Evolutionary conservation across 1,140 invertebrate genomes (phyloP).

Genomic region (Sarcophaga peregrina): DNA sequence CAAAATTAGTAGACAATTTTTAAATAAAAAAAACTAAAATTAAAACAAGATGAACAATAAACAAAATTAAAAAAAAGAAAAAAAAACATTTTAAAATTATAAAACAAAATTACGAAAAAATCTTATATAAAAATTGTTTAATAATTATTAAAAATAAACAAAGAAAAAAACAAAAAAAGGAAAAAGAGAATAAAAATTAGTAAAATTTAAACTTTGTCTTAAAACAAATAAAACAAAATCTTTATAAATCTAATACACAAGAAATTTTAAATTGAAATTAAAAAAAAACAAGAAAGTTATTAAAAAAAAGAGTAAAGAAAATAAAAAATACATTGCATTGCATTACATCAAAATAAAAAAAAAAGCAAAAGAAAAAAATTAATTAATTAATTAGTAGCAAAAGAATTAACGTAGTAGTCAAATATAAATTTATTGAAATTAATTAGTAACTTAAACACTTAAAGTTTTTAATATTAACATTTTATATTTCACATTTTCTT

Average conservation of each 20-base stretch:
- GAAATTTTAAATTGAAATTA: too few species aligned
- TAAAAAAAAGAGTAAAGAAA: too few species aligned
- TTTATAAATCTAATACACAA: too few species aligned
- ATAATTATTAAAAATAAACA: neutral
- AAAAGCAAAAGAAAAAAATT: neutral
- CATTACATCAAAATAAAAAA: neutral
- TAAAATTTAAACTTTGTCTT: neutral
- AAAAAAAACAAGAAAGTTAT: neutral
- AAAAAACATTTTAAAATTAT: neutral
- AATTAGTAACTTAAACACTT: neutral
- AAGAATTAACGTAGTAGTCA: neutral
- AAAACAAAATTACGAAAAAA: neutral
- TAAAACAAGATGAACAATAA: neutral
- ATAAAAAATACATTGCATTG: neutral
- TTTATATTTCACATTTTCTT: neutral
- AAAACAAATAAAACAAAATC: neutral
- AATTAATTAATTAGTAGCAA: too few species aligned
- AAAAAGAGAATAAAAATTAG: neutral
- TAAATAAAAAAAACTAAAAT: constrained; percentile 15
- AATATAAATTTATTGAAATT: neutral
- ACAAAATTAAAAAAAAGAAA: neutral
- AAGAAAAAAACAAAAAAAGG: neutral
- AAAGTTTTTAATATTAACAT: neutral
- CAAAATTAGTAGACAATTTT: neutral
- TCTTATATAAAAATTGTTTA: too few species aligned